These are phyloP conservation scores for Xestobium rufovillosum DNA, from an alignment of 2,888 invertebrate species.

Conservation along the genomic window DNA sequence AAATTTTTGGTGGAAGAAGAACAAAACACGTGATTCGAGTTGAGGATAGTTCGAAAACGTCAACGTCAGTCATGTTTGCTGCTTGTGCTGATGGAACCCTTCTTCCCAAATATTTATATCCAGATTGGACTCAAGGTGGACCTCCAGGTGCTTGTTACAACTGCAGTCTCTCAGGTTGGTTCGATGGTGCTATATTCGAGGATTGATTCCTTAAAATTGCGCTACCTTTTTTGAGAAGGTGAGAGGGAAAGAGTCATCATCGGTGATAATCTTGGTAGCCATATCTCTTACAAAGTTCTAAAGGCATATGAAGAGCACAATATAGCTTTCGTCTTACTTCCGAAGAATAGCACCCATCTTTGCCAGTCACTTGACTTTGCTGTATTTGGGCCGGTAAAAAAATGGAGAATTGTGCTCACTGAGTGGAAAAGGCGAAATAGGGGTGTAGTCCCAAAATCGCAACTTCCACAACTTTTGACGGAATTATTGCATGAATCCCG, in stretches of 20 bases:
- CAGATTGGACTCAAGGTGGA: slow-evolving; percentile 2
- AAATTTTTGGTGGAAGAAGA: slow-evolving; percentile 1
- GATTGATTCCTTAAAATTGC: slow-evolving; percentile 1
- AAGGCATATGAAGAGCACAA: background rate
- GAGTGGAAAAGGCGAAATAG: too few relatives aligned
- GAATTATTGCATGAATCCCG: too few relatives aligned
- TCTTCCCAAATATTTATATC: slow-evolving; percentile 1
- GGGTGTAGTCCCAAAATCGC: too few relatives aligned
- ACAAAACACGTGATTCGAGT: background rate
- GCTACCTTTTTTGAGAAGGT: slow-evolving; percentile 1
- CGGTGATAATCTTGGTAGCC: background rate
- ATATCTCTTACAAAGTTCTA: slow-evolving; percentile 1
- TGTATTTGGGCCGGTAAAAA: too few relatives aligned
- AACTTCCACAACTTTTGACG: too few relatives aligned
- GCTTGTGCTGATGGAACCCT: slow-evolving; percentile 1
- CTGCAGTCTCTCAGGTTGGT: background rate
- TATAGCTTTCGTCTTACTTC: too few relatives aligned
- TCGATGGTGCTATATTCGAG: background rate
- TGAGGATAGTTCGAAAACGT: background rate
- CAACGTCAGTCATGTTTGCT: slow-evolving; percentile 2
- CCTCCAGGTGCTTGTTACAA: background rate
- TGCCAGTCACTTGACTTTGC: too few relatives aligned
- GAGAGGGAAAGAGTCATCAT: slow-evolving; percentile 2
- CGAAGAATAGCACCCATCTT: too few relatives aligned
- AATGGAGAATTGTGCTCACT: too few relatives aligned